phyloP scores from a whole-genome alignment of 2,888 invertebrate genomes.

The Electrophaes corylata region DNA sequence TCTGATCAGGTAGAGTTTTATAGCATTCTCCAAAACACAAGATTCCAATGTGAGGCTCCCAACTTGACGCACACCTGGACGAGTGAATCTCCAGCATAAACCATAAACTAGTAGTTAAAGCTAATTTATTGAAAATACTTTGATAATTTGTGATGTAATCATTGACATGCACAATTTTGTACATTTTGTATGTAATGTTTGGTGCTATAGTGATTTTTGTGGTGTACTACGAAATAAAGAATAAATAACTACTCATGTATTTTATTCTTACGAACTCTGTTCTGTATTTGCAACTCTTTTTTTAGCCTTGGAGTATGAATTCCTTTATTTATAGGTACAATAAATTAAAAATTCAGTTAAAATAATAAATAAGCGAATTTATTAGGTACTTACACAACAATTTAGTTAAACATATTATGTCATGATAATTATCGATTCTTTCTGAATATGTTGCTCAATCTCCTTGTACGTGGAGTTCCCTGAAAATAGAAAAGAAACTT shows the following conservation, averaged over 20 bases:
- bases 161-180: constrained; percentile 77
- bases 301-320: too few relatives aligned
- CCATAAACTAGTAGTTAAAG: not conserved
- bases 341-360: constrained; percentile 28
- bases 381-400: constrained; percentile 50
- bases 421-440: constrained; percentile 55
- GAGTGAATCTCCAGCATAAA: not conserved
- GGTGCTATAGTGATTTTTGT: constrained; percentile 80
- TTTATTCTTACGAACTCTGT: not conserved
- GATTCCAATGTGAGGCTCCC: too few relatives aligned
- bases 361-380: constrained; percentile 55
- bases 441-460: constrained; percentile 80
- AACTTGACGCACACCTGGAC: too few relatives aligned
- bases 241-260: constrained; percentile 22
- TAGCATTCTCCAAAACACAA: too few relatives aligned
- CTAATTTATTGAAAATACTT: constrained; percentile 23
- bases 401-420: constrained; percentile 38
- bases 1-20: too few relatives aligned
- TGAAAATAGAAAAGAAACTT: constrained; percentile 53
- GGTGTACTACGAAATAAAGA: constrained; percentile 71
- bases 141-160: constrained; percentile 27
- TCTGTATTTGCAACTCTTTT: too few relatives aligned
- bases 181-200: constrained; percentile 82
- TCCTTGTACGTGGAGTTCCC: constrained; percentile 78
- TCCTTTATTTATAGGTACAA: too few relatives aligned